These are phyloP conservation scores for Datnioides undecimradiatus DNA, from an alignment of 2,113 vertebrate genomes.

Conservation along the genomic window DNA sequence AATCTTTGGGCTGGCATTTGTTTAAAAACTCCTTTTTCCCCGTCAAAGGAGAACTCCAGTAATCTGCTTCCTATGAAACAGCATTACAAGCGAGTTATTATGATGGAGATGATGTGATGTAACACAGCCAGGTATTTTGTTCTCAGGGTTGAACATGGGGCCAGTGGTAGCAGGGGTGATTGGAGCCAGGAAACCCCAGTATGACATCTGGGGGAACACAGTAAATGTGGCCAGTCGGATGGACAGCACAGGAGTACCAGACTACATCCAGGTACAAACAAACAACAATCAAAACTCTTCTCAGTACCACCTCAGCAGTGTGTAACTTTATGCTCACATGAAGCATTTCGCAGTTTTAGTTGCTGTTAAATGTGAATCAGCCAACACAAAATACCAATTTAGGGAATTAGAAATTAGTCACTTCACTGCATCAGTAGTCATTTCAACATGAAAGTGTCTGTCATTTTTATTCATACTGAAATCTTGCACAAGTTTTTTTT, in stretches of 20 bases:
- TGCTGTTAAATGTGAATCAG: background rate
- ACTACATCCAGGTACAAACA: constrained; percentile 91
- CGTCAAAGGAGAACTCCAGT: background rate
- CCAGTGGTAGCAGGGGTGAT: constrained; percentile 97
- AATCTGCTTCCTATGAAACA: background rate
- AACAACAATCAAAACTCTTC: no score
- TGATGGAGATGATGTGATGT: constrained; percentile 11
- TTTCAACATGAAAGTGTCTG: background rate
- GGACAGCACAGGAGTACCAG: constrained; percentile 96
- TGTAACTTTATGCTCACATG: background rate
- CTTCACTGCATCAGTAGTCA: background rate
- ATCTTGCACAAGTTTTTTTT: background rate
- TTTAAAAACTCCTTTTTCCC: background rate
- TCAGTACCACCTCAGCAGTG: background rate
- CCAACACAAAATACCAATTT: constrained; percentile 3
- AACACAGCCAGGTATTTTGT: constrained; percentile 18
- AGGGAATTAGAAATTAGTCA: constrained; percentile 29
- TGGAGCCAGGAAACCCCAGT: constrained; percentile 94
- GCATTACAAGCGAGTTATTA: background rate
- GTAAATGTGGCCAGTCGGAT: constrained; percentile 97
- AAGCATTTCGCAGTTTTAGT: background rate
- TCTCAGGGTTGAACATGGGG: constrained; percentile 93
- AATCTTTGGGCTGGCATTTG: background rate
- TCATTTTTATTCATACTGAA: constrained; percentile 1
- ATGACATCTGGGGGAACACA: constrained; percentile 98